Evolutionary conservation across 2,797 vertebrate genomes (phyloP), one percentile per base, ranked within the genome.

Genomic region (Characodon lateralis): DNA sequence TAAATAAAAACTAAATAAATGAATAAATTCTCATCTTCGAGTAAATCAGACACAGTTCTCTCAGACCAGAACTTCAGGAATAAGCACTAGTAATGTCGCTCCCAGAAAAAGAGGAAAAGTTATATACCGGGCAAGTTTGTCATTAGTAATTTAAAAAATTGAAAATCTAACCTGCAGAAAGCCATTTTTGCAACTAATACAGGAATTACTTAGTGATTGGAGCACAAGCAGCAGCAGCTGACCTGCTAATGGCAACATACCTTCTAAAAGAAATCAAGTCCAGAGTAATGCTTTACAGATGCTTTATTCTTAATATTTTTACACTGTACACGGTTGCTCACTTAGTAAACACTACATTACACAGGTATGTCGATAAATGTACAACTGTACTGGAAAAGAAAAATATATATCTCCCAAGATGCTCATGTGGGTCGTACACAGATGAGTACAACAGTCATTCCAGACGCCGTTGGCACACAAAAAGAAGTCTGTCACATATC

Each of bases 321-420:
- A 96, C 94, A 96, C 96, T 96, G 95, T 96, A 96, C 95, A 96
- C 88, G 81, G 89, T 93, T 93, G 90, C 91, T 95, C 93, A 95
- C 92, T 93, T 93, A 95, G 93, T 94, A 95, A 95, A 95, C 94
- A 96, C 94, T 95, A 95, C 94, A 93, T 95, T 95, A 95, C 94
- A 95, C 93, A 90, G 82, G 89, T 93, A 94, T 94, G 87, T 94
- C 90, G 93, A 92, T 93, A 94, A 95, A 95, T 93, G 91, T 93
- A 93, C 94, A 94, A 94, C 92, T 80, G 90, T 89, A 90, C 89
- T 90, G 91, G 90, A 93, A 94, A 95, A 94, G 85, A 95, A 95
- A 95, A 92, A 94, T 93, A 94, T 91, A 94, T 89, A 92, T 94
- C 90, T 94, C 89, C 90, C 93, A 92, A 92, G 90, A 94, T 93